Base-by-base conservation (phyloP, 2,113 vertebrate genomes). In the Chinchilla lanigera region DNA sequence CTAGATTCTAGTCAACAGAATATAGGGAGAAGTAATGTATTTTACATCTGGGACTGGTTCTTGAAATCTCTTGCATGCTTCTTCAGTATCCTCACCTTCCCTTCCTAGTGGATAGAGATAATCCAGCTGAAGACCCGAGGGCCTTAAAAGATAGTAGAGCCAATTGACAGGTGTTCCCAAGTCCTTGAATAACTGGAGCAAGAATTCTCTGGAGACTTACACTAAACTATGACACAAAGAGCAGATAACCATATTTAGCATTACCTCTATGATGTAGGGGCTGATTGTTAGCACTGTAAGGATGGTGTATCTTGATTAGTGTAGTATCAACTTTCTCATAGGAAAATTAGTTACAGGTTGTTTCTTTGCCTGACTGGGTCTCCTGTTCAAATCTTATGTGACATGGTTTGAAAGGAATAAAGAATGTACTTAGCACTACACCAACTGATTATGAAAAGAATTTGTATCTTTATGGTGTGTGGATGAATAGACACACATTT, bases 401-500 rank as follows among this genome's bases (percentile, higher is more conserved):
- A 41, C 11, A 3, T 86, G 17, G 9, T 83, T 83, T 89, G 28
- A 86, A 86, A 89, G 7, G 38, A 89, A 71, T 85, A 52, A 90
- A 58, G 33, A 77, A 88, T 82, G 11, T 77, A 9, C 38, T 95
- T 58, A 83, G 0, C 7, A 90, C 84, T 13, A 86, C 89, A 44
- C 35, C 30, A 92, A 86, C 24, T 80, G n/a, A 89, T 56, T 86
- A 26, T 84, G n/a, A 90, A 96, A 96, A 44, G 75, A 80, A 84
- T 88, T 54, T 69, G 8, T 78, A 35, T 91, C 30, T 69, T 93
- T 95, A 86, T 82, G 52, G 28, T 89, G 0, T 65, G 69, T 71
- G 30, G 8, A 71, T 80, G 24, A 75, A 1, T 81, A 90, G 22
- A 78, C 69, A 75, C 26, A 61, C 9, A 83, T 89, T 95, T 80